Evolutionary conservation across 2,888 invertebrate species (phyloP), one percentile per base, ranked within the genome.

Genomic region (Leptinotarsa tumamoca): DNA sequence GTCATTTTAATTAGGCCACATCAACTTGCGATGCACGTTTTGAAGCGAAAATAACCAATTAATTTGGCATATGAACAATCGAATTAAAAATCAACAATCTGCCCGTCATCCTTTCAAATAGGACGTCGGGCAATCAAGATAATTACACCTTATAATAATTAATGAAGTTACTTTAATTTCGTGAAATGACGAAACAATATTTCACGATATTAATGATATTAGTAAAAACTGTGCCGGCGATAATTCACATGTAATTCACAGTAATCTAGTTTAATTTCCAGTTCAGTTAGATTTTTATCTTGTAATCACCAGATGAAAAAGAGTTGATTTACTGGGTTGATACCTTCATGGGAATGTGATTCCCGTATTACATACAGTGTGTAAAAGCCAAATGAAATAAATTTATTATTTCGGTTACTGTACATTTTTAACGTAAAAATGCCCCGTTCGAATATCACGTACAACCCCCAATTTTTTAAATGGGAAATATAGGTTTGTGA

Each of bases 1-100:
- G 75, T 71, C 74, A 72, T 68, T 63, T 73, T 69, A 69, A 73
- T 73, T 69, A 63, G 21, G 61, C 7, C 78, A 71, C 78, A 73
- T 75, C 73, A 58, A 71, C 76, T 80, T 79, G 78, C 78, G 79
- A 73, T 80, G 78, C 80, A 79, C 76, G 79, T 79, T 73, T 79
- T 73, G 71, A 75, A 76, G 74, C 76, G 74, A 79, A 79, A 79
- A 79, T 79, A 79, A 79, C 78, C 78, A 79, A 79, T 80, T 78
- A 71, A 72, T 75, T 76, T 78, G 78, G 77, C 77, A 71, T 79
- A 75, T 79, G 77, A 78, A 79, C 80, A 79, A 79, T 79, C 77
- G 75, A 78, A 77, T 76, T 73, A 74, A 79, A 76, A 73, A 76
- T 71, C 54, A 72, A 78, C 75, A 76, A 75, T 78, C 71, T 78